Conservation (phyloP, 2,888 invertebrate species). For the Heliconius aoede region DNA sequence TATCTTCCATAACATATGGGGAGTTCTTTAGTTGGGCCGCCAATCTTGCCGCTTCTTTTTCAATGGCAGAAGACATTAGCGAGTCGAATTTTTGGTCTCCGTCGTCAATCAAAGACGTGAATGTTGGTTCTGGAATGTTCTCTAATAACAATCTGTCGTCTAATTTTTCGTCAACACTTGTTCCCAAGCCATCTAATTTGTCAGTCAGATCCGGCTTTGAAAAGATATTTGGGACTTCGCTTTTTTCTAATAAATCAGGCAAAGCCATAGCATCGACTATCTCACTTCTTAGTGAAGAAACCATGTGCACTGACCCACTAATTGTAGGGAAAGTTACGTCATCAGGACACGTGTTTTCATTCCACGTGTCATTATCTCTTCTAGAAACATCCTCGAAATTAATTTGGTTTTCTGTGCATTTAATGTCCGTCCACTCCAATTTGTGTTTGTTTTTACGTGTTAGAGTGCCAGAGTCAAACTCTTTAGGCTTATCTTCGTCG, state of each 20-base stretch:
- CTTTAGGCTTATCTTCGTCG: slow-evolving; percentile 47
- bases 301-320: slow-evolving; percentile 89
- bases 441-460: slow-evolving; percentile 57
- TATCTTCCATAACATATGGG: slow-evolving; percentile 79
- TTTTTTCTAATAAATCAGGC: slow-evolving; percentile 76
- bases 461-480: slow-evolving; percentile 52
- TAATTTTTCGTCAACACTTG: slow-evolving; percentile 50
- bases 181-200: slow-evolving; percentile 60
- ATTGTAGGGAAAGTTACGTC: slow-evolving; percentile 92
- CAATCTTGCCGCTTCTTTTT: slow-evolving; percentile 89
- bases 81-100: slow-evolving; percentile 82
- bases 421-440: slow-evolving; percentile 69
- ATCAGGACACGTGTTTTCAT: slow-evolving; percentile 90
- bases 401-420: slow-evolving; percentile 48
- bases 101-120: slow-evolving; percentile 75
- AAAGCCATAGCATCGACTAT: slow-evolving; percentile 66
- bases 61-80: slow-evolving; percentile 89
- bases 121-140: slow-evolving; percentile 66
- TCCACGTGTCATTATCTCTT: slow-evolving; percentile 88
- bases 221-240: slow-evolving; percentile 59
- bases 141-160: slow-evolving; percentile 57
- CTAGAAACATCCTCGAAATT: slow-evolving; percentile 54
- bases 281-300: slow-evolving; percentile 87
- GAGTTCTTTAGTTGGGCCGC: slow-evolving; percentile 72
- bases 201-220: slow-evolving; percentile 73